These are phyloP conservation scores for Pissodes strobi DNA, from an alignment of 1,140 invertebrate species.

Conservation along the genomic window DNA sequence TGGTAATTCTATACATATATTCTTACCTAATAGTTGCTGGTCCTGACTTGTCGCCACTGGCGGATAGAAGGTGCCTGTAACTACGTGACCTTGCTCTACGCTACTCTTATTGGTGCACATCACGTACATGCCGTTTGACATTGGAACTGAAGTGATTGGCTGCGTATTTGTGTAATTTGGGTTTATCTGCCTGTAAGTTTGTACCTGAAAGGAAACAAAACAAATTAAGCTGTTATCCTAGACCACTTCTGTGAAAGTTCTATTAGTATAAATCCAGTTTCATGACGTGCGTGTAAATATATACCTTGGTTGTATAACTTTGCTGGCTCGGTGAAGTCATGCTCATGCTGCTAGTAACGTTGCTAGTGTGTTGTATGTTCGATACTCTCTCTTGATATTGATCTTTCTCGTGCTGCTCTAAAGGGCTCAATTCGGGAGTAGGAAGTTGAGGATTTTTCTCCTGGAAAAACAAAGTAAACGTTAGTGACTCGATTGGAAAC, in stretches of 20 bases:
- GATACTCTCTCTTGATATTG: slow-evolving; percentile 49
- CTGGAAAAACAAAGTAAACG: background rate
- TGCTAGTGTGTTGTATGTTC: slow-evolving; percentile 50
- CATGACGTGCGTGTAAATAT: slow-evolving; percentile 22
- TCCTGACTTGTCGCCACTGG: slow-evolving; percentile 79
- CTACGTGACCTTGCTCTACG: slow-evolving; percentile 74
- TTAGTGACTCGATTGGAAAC: too few relatives aligned
- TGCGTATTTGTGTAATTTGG: slow-evolving; percentile 56
- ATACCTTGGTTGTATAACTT: slow-evolving; percentile 43
- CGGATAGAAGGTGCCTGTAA: slow-evolving; percentile 85
- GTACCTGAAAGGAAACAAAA: slow-evolving; percentile 38
- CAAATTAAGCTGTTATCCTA: too few relatives aligned
- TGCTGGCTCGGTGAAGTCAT: slow-evolving; percentile 29
- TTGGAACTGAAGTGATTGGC: slow-evolving; percentile 75
- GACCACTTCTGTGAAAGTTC: too few relatives aligned
- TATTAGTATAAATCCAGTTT: too few relatives aligned
- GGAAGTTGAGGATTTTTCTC: slow-evolving; percentile 60
- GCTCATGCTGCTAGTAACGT: slow-evolving; percentile 37
- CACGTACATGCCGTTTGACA: slow-evolving; percentile 84
- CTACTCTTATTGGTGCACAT: slow-evolving; percentile 81
- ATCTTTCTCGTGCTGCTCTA: slow-evolving; percentile 66
- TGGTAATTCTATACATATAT: too few relatives aligned
- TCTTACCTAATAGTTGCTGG: slow-evolving; percentile 64
- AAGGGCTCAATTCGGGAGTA: slow-evolving; percentile 72
- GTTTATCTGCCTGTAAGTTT: slow-evolving; percentile 53